phyloP scores from a whole-genome alignment of 2,113 vertebrate genomes.

The Corythornis cristatus region DNA sequence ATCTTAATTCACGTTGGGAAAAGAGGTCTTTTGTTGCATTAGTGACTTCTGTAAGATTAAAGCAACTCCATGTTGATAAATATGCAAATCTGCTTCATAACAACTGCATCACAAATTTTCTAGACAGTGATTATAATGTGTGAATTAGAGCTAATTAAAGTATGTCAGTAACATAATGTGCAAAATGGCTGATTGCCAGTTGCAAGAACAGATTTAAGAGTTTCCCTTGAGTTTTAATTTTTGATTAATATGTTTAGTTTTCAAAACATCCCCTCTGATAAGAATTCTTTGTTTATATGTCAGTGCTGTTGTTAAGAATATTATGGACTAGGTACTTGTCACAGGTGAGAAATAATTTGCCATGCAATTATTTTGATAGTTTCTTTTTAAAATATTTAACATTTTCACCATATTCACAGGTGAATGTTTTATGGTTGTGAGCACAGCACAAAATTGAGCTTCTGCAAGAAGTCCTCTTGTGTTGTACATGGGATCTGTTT shows the following conservation, averaged over 20 bases:
- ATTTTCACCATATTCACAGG: accelerated
- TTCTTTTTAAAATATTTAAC: background rate
- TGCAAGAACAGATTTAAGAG: background rate
- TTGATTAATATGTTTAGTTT: background rate
- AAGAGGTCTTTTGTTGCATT: background rate
- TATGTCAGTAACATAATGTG: constrained; percentile 7
- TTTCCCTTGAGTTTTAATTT: constrained; percentile 22
- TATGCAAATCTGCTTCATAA: background rate
- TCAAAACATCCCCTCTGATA: background rate
- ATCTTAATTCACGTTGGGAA: background rate
- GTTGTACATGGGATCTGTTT: background rate
- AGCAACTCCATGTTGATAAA: background rate
- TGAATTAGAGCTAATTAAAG: constrained; percentile 54
- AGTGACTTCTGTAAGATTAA: background rate
- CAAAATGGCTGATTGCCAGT: constrained; percentile 2
- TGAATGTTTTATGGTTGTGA: background rate
- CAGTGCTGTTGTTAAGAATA: background rate
- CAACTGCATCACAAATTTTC: background rate
- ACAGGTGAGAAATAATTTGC: background rate
- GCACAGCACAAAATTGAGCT: background rate
- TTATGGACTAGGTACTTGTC: background rate
- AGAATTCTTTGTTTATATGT: background rate
- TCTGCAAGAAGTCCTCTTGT: background rate
- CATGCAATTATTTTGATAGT: background rate
- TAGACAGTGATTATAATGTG: constrained; percentile 10